Conservation (phyloP, 2,888 invertebrate genomes). For the Athetis lepigone region DNA sequence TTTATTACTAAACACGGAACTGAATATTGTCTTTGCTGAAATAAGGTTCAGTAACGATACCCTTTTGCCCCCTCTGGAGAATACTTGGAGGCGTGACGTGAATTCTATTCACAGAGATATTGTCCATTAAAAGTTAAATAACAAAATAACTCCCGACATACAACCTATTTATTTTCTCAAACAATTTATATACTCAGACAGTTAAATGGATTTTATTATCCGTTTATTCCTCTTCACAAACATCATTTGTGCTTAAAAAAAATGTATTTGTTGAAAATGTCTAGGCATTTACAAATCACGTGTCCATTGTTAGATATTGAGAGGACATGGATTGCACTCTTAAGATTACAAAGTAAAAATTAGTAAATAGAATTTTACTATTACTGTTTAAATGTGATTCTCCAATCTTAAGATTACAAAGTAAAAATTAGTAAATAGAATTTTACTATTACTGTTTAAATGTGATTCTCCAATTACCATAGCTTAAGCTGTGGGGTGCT, state of each 20-base stretch:
- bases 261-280: background rate
- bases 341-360: no score
- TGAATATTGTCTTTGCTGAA: background rate
- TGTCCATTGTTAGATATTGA: background rate
- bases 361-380: no score
- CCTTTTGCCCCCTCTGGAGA: constrained; percentile 14
- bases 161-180: constrained; percentile 20
- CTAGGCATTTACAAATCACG: background rate
- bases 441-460: no score
- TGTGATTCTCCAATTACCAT: no score
- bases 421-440: no score
- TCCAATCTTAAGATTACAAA: no score
- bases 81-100: constrained; percentile 1
- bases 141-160: constrained; percentile 1
- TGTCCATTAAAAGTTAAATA: constrained; percentile 28
- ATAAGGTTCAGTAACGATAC: background rate
- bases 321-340: background rate
- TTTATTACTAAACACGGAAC: background rate
- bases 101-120: constrained; percentile 23
- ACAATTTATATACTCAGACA: constrained; percentile 25
- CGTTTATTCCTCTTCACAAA: constrained; percentile 7
- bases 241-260: background rate
- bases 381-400: no score
- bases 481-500: no score
- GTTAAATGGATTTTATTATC: constrained; percentile 27